Evolutionary conservation across 2,888 invertebrate genomes (phyloP).

Genomic region (Tachystola acroxantha): DNA sequence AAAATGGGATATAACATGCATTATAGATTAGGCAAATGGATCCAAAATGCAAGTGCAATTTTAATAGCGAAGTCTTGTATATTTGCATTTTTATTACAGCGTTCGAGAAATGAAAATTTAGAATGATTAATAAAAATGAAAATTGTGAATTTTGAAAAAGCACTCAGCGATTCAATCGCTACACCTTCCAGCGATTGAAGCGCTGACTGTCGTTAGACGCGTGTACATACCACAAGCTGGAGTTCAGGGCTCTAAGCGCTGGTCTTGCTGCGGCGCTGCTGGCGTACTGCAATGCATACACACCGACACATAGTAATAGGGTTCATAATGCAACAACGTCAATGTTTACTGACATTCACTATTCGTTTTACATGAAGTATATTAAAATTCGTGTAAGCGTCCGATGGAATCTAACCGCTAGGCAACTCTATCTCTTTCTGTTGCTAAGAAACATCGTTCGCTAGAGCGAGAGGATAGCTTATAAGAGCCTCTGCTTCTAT

Average conservation of each 20-base stretch:
- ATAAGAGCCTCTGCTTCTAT: too few species aligned
- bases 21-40: neutral
- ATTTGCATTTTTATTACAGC: too few species aligned
- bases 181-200: neutral
- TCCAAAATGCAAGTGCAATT: neutral
- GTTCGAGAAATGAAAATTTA: constrained; percentile 1
- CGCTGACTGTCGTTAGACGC: neutral
- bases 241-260: constrained; percentile 83
- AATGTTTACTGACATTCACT: constrained; percentile 32
- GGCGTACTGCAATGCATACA: constrained; percentile 89
- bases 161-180: too few species aligned
- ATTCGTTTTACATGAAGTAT: too few species aligned
- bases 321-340: constrained; percentile 27
- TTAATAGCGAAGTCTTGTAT: too few species aligned
- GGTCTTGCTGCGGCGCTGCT: constrained; percentile 92
- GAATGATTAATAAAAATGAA: too few species aligned
- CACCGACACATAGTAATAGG: constrained; percentile 52
- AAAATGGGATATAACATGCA: neutral
- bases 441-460: too few species aligned
- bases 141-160: too few species aligned
- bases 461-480: too few species aligned
- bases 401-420: too few species aligned
- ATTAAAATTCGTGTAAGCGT: too few species aligned
- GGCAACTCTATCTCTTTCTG: too few species aligned
- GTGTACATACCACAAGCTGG: constrained; percentile 10